Base-by-base conservation (phyloP, 2,797 vertebrate genomes). In the Ispidina lecontei region DNA sequence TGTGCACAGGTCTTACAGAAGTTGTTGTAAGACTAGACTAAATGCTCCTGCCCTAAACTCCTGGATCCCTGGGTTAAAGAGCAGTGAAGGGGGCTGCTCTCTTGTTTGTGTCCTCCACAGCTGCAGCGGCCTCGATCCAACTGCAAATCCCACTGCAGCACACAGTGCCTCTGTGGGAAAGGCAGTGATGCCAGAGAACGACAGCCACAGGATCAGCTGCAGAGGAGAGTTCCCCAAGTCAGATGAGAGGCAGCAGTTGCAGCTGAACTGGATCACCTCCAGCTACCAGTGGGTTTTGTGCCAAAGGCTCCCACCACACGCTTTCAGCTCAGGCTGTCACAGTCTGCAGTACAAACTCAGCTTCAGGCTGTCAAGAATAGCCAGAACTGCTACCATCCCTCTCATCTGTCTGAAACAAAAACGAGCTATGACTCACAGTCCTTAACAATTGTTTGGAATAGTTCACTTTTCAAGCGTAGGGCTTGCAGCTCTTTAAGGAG, bases 91-190 rank as follows among this genome's bases (percentile, higher is more conserved):
- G 52, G 77, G 31, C 82, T 75, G 63, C 56, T 70, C 62, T 73
- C 52, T 41, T 28, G n/a, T 82, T 89, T 84, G 49, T 81, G 81
- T 76, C 58, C 77, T 94, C 13, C 60, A 31, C 52, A 37, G 64
- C 68, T 64, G 64, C 41, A 19, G 29, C 51, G 54, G 71, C 71
- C 77, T 73, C 0, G 0, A 37, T 79, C 83, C 88, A 94, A 11
- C 4, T 7, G n/a, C 67, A 74, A 41, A 47, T 79, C 67, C 85
- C 22, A 43, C 2, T 39, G 41, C 83, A 79, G 68, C 68, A 20
- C 71, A 41, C 63, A 63, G 76, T 10, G 26, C 37, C 51, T 81
- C 60, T 90, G 77, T 91, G 91, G 91, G 91, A 93, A 94, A 93
- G 86, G 80, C 93, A 68, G 14, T 0, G 23, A 10, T 84, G 94